Evolutionary conservation across 2,888 invertebrate species (phyloP).

Genomic region (Gasteruption jaculator): DNA sequence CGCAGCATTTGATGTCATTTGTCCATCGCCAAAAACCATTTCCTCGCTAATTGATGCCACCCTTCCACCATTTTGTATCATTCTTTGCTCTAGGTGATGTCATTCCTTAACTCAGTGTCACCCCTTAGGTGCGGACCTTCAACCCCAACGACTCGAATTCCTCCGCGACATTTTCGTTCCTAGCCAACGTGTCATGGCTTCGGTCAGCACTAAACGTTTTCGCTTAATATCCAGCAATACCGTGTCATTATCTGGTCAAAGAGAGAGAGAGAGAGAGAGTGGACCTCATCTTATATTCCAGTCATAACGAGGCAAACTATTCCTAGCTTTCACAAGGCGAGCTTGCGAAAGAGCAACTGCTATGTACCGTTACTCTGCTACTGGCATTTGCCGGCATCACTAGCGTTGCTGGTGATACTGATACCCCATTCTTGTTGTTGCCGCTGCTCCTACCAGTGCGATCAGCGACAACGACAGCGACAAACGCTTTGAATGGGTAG

Average conservation of each 20-base stretch:
- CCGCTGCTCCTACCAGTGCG: constrained; percentile 5
- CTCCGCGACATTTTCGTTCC: too few species aligned
- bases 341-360: constrained; percentile 23
- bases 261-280: constrained; percentile 16
- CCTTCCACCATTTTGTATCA: too few species aligned
- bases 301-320: constrained; percentile 33
- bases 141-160: too few species aligned
- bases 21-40: too few species aligned
- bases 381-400: neutral
- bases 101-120: too few species aligned
- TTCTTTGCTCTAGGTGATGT: too few species aligned
- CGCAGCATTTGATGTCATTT: too few species aligned
- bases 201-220: neutral
- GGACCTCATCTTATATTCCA: constrained; percentile 10
- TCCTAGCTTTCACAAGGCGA: constrained; percentile 24
- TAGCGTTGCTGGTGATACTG: neutral
- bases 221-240: constrained; percentile 20
- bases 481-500: constrained; percentile 8
- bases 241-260: constrained; percentile 25
- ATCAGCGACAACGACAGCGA: constrained; percentile 3
- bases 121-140: too few species aligned
- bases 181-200: too few species aligned
- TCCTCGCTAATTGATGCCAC: too few species aligned
- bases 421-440: neutral
- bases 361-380: too few species aligned